Percentiles rank a stretch among this genome's conserved stretches.
These are phyloP conservation scores for Mesorhabditis spiculigera DNA, from an alignment of 2,888 invertebrate genomes.

Conservation along the genomic window DNA sequence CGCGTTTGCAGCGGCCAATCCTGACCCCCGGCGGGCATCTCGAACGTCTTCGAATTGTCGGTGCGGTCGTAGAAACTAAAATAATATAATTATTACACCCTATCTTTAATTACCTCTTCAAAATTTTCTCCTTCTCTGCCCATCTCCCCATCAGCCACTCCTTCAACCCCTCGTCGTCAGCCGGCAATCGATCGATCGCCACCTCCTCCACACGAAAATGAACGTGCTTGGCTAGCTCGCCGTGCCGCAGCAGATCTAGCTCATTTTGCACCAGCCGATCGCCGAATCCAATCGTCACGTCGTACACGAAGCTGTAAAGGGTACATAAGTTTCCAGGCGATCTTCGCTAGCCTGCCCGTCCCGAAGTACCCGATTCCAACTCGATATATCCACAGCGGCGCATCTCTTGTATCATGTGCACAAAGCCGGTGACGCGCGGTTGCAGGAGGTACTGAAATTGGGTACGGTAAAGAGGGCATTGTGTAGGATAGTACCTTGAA, in stretches of 20 bases:
- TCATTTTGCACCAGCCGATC: constrained; percentile 75
- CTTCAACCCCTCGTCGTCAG: constrained; percentile 53
- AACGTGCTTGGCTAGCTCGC: constrained; percentile 72
- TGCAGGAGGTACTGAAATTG: constrained; percentile 70
- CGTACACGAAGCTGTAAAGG: constrained; percentile 73
- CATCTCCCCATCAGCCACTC: constrained; percentile 59
- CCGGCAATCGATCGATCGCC: constrained; percentile 44
- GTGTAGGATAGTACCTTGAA: constrained; percentile 63
- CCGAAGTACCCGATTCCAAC: neutral
- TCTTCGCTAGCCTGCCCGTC: no score
- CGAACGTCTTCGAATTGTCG: neutral
- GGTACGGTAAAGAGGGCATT: no score
- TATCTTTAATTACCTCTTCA: constrained; percentile 35
- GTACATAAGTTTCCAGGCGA: no score
- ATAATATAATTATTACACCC: neutral
- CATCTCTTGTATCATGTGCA: constrained; percentile 63
- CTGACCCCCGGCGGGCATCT: neutral
- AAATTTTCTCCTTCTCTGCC: constrained; percentile 59
- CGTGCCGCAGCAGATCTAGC: constrained; percentile 68
- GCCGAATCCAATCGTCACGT: constrained; percentile 77
- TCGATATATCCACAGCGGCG: constrained; percentile 54
- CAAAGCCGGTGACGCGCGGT: constrained; percentile 78
- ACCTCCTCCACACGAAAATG: constrained; percentile 34
- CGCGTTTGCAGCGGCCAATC: neutral
- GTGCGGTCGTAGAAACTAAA: neutral